Evolutionary conservation across 92 coral and sea anemone species (phyloP).

Genomic region (Anthopleura xanthogrammica): DNA sequence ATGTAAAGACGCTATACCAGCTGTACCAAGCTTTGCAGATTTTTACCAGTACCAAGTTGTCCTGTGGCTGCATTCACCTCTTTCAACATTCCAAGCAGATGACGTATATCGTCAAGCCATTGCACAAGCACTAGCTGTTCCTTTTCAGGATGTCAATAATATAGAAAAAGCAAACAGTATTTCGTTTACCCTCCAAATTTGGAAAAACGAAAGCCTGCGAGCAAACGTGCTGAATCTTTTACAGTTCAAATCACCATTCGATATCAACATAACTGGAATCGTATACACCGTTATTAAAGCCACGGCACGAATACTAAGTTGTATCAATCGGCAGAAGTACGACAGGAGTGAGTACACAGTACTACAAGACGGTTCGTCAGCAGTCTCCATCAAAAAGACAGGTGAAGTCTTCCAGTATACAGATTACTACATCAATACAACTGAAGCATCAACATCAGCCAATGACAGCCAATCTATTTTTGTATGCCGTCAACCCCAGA

Average conservation of each 20-base stretch:
- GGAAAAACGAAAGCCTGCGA: not conserved
- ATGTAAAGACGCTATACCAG: slow-evolving; percentile 20
- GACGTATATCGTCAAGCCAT: not conserved
- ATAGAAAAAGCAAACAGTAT: not conserved
- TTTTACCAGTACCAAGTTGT: slow-evolving; percentile 27
- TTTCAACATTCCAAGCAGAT: not conserved
- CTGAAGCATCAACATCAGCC: not conserved
- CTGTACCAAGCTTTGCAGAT: slow-evolving; percentile 18
- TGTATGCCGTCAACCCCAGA: slow-evolving; percentile 33
- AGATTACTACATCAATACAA: slow-evolving; percentile 22
- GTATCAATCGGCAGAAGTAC: slow-evolving; percentile 7
- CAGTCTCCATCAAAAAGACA: slow-evolving; percentile 25
- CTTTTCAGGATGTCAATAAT: not conserved
- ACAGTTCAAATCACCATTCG: slow-evolving; percentile 15
- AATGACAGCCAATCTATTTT: slow-evolving; percentile 8
- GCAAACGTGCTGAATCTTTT: not conserved
- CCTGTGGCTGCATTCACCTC: slow-evolving; percentile 26
- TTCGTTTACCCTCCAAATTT: not conserved
- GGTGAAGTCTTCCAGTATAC: slow-evolving; percentile 15
- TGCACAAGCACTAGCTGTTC: not conserved
- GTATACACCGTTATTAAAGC: slow-evolving; percentile 25
- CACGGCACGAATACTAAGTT: slow-evolving; percentile 23
- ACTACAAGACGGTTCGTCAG: slow-evolving; percentile 5
- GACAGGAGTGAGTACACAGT: slow-evolving; percentile 24
- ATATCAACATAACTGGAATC: not conserved